These are phyloP conservation scores for fruit fly (Drosophila melanogaster) DNA, from an alignment of 1,140 invertebrate genomes.

Conservation along the genomic window Release_6_plus_ISO1_MT NT_033779.5:6497001-6497500, in stretches of 20 bases:
- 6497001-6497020: background rate
- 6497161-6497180: constrained; percentile 53
- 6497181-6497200: constrained; percentile 49
- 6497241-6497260: constrained; percentile 29
- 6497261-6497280: constrained; percentile 22
- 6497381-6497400: constrained; percentile 46
- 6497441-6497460: background rate
- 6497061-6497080: background rate
- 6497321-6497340: constrained; percentile 51
- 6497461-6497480: constrained; percentile 11
- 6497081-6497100: constrained; percentile 6
- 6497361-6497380: constrained; percentile 47
- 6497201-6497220: constrained; percentile 57
- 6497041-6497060: background rate
- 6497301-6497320: constrained; percentile 48
- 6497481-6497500: constrained; percentile 35
- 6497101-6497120: background rate
- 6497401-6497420: constrained; percentile 66
- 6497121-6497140: constrained; percentile 21
- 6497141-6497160: constrained; percentile 44
- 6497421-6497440: constrained; percentile 40
- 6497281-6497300: constrained; percentile 48
- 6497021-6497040: background rate
- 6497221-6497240: constrained; percentile 53
- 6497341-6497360: constrained; percentile 64